Percentiles rank a stretch among this genome's conserved stretches.
phyloP scores from a whole-genome alignment of 2,888 invertebrate species.

The Pachymerium ferrugineum region DNA sequence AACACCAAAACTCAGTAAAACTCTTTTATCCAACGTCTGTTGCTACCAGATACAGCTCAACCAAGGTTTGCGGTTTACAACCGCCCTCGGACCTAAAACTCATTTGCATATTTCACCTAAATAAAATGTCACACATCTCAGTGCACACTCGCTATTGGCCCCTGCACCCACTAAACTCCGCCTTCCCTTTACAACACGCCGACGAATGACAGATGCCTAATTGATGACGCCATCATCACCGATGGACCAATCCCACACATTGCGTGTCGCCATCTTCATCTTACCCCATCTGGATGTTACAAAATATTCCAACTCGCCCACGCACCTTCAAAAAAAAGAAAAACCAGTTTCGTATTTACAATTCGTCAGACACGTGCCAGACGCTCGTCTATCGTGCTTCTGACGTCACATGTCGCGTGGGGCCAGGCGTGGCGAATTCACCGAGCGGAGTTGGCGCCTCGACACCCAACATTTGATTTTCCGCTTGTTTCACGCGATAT shows the following conservation, averaged over 20 bases:
- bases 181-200: neutral
- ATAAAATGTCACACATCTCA: neutral
- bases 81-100: neutral
- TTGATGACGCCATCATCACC: neutral
- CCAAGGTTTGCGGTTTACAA: slow-evolving; percentile 5
- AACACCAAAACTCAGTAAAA: too few relatives aligned
- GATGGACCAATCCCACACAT: neutral
- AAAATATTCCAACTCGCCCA: too few relatives aligned
- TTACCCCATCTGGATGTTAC: neutral
- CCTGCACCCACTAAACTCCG: neutral
- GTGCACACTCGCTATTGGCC: neutral
- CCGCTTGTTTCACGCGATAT: neutral
- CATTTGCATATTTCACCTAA: slow-evolving; percentile 27
- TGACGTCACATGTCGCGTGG: slow-evolving; percentile 14
- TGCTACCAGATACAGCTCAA: neutral
- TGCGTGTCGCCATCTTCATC: neutral
- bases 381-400: neutral
- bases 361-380: neutral
- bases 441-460: neutral
- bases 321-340: too few relatives aligned
- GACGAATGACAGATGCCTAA: slow-evolving; percentile 15
- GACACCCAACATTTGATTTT: neutral
- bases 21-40: too few relatives aligned
- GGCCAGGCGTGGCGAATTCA: neutral
- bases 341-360: too few relatives aligned